Evolutionary conservation across 1,140 invertebrate species (phyloP), one percentile per base, ranked within the genome.

Genomic region (Apis cerana): DNA sequence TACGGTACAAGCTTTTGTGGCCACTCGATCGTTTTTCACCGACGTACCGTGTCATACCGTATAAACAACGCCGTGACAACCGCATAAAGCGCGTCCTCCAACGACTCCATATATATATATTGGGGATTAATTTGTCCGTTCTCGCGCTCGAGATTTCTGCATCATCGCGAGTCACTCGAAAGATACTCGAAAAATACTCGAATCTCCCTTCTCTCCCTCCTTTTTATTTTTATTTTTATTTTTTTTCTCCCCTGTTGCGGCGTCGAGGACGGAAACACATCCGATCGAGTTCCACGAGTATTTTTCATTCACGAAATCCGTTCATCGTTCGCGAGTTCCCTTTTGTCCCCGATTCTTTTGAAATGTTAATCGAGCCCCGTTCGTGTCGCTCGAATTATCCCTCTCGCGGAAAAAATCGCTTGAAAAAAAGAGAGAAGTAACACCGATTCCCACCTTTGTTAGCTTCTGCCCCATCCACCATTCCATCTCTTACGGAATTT

Each of bases 61-160:
- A 65, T 65, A 76, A 65, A 76, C 75, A 76, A 65, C 65, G 54
- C 65, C 54, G 65, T 69, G 75, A 68, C 75, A 68, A 69, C 19
- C 75, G 75, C 50, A 67, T 23, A 54, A 65, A 76, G 10, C 17
- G 11, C 11, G n/a, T 17, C 23, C 52, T 58, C 48, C 21, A 23
- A 17, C 21, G 12, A n/a, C 15, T 52, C 11, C n/a, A 17, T 19
- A 50, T 33, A 33, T 33, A 33, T 33, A 33, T 33, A 43, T 43
- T 43, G 33, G 33, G 4, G 33, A 43, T 43, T 43, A 43, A 43
- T 43, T 43, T 43, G 33, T 43, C 33, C 33, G 33, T 43, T 43
- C 33, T 43, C 33, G 4, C 33, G 33, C 33, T 7, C 33, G 33
- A 43, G 33, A 43, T 43, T 7, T 43, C 33, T 43, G 7, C 33